Conservation (phyloP, 2,113 vertebrate genomes). For the Rhea pennata region DNA sequence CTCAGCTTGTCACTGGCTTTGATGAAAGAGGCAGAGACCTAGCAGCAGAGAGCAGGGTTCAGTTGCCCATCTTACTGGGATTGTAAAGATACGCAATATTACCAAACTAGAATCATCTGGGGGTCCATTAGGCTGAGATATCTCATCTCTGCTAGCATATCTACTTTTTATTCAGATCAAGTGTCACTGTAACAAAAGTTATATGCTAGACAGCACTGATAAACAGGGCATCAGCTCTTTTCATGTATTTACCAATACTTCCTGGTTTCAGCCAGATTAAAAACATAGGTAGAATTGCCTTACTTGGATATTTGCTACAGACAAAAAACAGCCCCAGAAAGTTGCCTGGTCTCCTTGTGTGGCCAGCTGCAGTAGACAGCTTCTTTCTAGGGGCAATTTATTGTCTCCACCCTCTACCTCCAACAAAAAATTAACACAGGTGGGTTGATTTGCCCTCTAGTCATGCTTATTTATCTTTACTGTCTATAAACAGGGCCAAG, state of each 20-base stretch:
- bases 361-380: not conserved
- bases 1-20: not conserved
- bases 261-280: constrained; percentile 10
- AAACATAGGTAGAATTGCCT: not conserved
- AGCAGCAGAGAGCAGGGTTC: not conserved
- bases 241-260: not conserved
- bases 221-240: not conserved
- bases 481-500: not conserved
- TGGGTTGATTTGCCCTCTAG: constrained; percentile 14
- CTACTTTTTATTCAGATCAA: not conserved
- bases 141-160: not conserved
- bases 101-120: constrained; percentile 21
- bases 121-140: constrained; percentile 23
- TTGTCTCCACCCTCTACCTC: not conserved
- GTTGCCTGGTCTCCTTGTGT: not conserved
- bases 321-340: not conserved
- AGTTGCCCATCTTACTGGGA: not conserved
- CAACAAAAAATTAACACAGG: not conserved
- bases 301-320: not conserved
- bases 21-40: not conserved
- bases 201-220: not conserved
- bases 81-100: not conserved
- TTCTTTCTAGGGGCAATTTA: not conserved
- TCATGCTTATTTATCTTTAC: not conserved
- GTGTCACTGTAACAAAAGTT: not conserved